phyloP scores from a whole-genome alignment of 2,888 invertebrate genomes.

The Dasypogon diadema region DNA sequence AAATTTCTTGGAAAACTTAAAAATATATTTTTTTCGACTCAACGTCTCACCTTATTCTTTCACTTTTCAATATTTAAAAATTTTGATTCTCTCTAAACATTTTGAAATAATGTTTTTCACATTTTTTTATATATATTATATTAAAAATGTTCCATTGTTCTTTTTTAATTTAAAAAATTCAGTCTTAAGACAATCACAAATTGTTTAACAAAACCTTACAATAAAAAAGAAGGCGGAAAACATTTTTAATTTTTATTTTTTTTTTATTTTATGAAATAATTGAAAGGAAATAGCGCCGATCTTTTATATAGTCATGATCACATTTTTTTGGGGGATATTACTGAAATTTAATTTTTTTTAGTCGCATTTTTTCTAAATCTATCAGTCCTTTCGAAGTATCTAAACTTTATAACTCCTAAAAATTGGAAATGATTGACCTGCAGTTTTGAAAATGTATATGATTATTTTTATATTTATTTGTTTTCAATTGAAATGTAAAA shows the following conservation, averaged over 20 bases:
- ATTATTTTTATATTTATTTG: not conserved
- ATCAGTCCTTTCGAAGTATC: conserved; percentile 48
- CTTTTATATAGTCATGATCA: conserved; percentile 49
- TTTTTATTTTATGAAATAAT: conserved; percentile 21
- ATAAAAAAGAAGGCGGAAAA: conserved; percentile 58
- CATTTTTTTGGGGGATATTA: conserved; percentile 30
- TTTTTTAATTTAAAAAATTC: conserved; percentile 59
- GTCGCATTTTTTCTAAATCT: conserved; percentile 25
- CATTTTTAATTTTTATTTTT: conserved; percentile 36
- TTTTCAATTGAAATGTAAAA: too few relatives aligned
- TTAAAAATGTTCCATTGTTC: conserved; percentile 52
- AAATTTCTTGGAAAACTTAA: not conserved
- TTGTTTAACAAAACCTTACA: conserved; percentile 60
- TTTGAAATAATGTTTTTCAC: conserved; percentile 14
- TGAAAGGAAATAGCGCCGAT: conserved; percentile 27
- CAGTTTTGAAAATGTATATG: not conserved
- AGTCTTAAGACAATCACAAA: conserved; percentile 63
- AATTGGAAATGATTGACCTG: not conserved
- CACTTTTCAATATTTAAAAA: conserved; percentile 13
- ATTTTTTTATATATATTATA: conserved; percentile 23
- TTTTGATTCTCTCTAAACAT: conserved; percentile 43
- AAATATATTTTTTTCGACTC: not conserved
- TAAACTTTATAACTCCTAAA: conserved; percentile 7
- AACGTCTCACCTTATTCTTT: not conserved
- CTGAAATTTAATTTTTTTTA: conserved; percentile 33